Base-by-base conservation (phyloP, 2,113 vertebrate species). In the Chaetura pelagica region DNA sequence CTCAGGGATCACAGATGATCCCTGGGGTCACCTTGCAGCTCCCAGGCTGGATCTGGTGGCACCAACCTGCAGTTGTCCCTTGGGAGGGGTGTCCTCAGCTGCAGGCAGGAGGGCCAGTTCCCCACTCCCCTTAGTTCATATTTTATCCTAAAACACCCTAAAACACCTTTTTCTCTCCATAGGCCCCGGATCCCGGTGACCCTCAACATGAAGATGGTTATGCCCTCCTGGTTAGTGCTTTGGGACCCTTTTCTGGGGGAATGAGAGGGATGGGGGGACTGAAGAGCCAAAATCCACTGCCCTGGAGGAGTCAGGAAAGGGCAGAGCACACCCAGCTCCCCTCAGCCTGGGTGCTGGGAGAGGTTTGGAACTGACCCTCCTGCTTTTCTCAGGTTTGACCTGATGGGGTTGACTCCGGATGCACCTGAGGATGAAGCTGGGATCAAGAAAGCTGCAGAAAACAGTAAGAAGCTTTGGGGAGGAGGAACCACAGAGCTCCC, bases 361-460 rank as follows among this genome's bases (percentile, higher is more conserved):
- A 51, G 29, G 17, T 38, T 58, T 44, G 35, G 40, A 57, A 52
- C 76, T 94, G 68, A 96, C 27, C 38, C 73, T 83, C 46, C 55
- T 83, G 22, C 38, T 57, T 55, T 72, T 80, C 34, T 59, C 68
- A 99, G 99, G 99, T 99, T 99, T 97, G 99, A 99, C 94, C 98
- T 99, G 94, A 99, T 99, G 98, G 99, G 99, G 6, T 96, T 99
- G 87, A 99, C 97, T 97, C 99, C 99, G 0, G 99, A 99, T 10
- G 98, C 98, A 23, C 98, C 98, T 3, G 99, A 99, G 95, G 99
- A 99, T 9, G 99, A 99, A 96, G 97, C 98, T 90, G 99, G 99
- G 69, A 99, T 99, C 96, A 99, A 99, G 98, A 99, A 98, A 97
- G 99, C 99, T 23, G 98, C 99, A 90, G 99, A 99, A 86, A 99